Evolutionary conservation across 2,888 invertebrate genomes (phyloP), one percentile per base, ranked within the genome.

Genomic region (Augochlorella aurata): DNA sequence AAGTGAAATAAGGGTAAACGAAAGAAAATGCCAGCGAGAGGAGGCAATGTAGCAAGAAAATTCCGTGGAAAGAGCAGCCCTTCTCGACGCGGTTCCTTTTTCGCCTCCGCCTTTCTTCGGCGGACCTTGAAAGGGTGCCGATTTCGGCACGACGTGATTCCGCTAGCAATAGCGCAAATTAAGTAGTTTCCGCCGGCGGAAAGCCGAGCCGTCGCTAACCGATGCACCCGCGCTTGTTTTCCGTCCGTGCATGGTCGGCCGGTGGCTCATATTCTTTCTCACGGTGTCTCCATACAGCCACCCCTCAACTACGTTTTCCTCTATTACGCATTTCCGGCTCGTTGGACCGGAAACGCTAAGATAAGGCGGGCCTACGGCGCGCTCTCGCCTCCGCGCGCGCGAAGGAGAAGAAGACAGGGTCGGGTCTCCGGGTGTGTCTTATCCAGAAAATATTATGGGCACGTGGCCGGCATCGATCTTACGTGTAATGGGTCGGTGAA

Each of bases 281-380:
- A 77, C 83, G 70, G 83, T 81, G 84, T 86, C 79, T 75, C 75
- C 79, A 49, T 14, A 47, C 52, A 74, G 65, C 82, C 29, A 65
- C 66, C 69, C 82, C 79, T 90, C 87, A 89, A 89, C 88, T 77
- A 82, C 79, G 80, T 90, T 89, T 90, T 88, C 91, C 90, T 90
- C 92, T 92, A 93, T 93, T 93, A 93, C 93, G 93, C 93, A 93
- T 93, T 93, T 94, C 93, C 94, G 91, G 92, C 86, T 91, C 94
- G 92, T 86, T 93, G 93, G 93, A 93, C 93, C 93, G 93, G 93
- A 94, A 94, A 93, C 93, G 90, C 89, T 90, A 92, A 93, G 94
- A 94, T 94, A 94, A 94, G 94, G 91, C 84, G 83, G 74, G 84
- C 85, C 87, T 87, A 77, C 81, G 79, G 79, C 45, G 72, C 79